These are phyloP conservation scores for Carassius carassius DNA, from an alignment of 2,113 vertebrate genomes.

Conservation along the genomic window DNA sequence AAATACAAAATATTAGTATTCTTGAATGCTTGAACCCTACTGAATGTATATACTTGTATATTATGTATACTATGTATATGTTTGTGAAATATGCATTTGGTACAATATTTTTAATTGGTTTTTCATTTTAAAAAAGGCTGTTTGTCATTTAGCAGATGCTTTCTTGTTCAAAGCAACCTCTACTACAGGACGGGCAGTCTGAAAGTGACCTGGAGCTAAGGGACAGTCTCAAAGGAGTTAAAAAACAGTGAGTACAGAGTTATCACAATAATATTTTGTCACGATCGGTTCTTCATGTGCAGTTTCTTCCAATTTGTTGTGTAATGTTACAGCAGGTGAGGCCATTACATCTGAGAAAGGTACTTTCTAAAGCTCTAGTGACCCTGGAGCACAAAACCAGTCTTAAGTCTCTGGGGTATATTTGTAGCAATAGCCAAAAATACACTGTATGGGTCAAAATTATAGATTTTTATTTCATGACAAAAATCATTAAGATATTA, in stretches of 20 bases:
- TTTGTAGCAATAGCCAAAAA: too few species aligned
- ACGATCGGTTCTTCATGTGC: too few species aligned
- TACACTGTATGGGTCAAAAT: too few species aligned
- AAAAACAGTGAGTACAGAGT: background rate
- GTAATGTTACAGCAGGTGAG: background rate
- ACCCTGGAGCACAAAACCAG: too few species aligned
- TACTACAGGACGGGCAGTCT: background rate
- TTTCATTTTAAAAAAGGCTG: background rate
- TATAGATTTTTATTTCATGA: too few species aligned
- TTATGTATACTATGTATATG: background rate
- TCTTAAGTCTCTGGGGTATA: too few species aligned
- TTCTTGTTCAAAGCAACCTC: background rate
- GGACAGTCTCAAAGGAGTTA: background rate
- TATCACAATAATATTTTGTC: background rate
- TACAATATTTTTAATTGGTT: background rate
- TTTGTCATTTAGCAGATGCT: conserved; percentile 1
- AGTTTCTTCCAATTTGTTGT: background rate
- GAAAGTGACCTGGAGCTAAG: background rate
- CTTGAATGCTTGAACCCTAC: background rate
- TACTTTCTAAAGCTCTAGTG: background rate
- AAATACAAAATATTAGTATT: background rate
- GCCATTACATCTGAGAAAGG: conserved; percentile 25
- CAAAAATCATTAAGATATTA: too few species aligned
- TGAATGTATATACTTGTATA: background rate
- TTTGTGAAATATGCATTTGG: background rate